These are phyloP conservation scores for Phaonia tiefii DNA, from an alignment of 2,888 invertebrate species.

Conservation along the genomic window DNA sequence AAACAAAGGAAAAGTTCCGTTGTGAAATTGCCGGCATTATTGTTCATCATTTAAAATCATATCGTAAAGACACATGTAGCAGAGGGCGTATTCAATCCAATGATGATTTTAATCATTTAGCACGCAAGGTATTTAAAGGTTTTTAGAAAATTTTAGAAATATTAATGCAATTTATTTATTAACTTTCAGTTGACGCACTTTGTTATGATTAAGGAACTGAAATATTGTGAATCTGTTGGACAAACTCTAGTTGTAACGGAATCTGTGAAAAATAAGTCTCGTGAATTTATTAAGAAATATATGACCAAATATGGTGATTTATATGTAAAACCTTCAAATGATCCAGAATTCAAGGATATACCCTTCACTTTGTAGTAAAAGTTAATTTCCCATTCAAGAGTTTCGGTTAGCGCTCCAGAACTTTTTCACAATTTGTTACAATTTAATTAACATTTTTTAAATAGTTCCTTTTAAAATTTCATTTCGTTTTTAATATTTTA, in stretches of 20 bases:
- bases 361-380: slow-evolving; percentile 69
- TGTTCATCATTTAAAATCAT: slow-evolving; percentile 93
- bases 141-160: neutral
- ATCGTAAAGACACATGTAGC: slow-evolving; percentile 91
- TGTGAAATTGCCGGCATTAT: slow-evolving; percentile 90
- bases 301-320: slow-evolving; percentile 96
- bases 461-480: neutral
- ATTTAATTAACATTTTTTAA: slow-evolving; percentile 2
- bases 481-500: neutral
- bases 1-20: slow-evolving; percentile 93
- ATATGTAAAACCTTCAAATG: slow-evolving; percentile 73
- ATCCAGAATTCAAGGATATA: slow-evolving; percentile 76
- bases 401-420: neutral
- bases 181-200: slow-evolving; percentile 92
- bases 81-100: slow-evolving; percentile 92
- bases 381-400: slow-evolving; percentile 13
- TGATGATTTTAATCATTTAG: slow-evolving; percentile 96
- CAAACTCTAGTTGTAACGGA: slow-evolving; percentile 77
- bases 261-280: slow-evolving; percentile 93
- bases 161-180: neutral
- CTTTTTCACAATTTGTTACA: slow-evolving; percentile 19
- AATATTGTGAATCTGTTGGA: slow-evolving; percentile 88
- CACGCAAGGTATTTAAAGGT: slow-evolving; percentile 90
- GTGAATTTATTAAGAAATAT: slow-evolving; percentile 96
- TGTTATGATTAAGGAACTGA: slow-evolving; percentile 96